Conservation (phyloP, 2,888 invertebrate species). For the Oligia fasciuncula region DNA sequence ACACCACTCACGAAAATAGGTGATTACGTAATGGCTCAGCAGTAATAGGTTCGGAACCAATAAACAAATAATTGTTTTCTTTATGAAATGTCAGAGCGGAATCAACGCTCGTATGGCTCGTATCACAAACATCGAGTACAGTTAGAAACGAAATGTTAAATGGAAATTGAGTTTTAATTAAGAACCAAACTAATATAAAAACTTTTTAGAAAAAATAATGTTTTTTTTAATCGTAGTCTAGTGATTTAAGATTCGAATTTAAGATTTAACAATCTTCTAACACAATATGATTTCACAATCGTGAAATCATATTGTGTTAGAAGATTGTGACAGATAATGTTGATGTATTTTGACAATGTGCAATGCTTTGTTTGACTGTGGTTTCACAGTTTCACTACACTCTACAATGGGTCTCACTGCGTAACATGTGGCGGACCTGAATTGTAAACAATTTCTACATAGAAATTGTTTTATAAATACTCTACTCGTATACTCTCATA, state of each 20-base stretch:
- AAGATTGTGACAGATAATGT: slow-evolving; percentile 13
- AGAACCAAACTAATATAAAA: slow-evolving; percentile 44
- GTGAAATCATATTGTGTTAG: slow-evolving; percentile 20
- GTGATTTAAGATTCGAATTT: slow-evolving; percentile 21
- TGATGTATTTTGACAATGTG: slow-evolving; percentile 4
- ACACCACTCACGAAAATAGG: slow-evolving; percentile 44
- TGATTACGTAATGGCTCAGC: slow-evolving; percentile 50
- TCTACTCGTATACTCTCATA: too few species aligned
- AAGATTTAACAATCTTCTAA: too few species aligned
- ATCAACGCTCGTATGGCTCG: slow-evolving; percentile 60
- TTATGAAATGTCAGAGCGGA: slow-evolving; percentile 67
- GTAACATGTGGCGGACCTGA: background rate
- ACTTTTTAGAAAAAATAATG: slow-evolving; percentile 16
- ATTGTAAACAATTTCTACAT: too few species aligned
- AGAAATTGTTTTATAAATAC: too few species aligned
- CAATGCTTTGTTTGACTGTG: background rate
- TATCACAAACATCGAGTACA: slow-evolving; percentile 63
- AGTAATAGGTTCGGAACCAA: slow-evolving; percentile 48
- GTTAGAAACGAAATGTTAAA: slow-evolving; percentile 55
- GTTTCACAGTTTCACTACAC: background rate
- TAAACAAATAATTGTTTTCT: slow-evolving; percentile 69
- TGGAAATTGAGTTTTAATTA: slow-evolving; percentile 54
- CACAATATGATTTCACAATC: too few species aligned
- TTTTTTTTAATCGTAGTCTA: slow-evolving; percentile 24
- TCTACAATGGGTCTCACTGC: background rate